Percentiles rank a stretch among this genome's conserved stretches.
Conservation (phyloP, 2,113 vertebrate species). For the Miniopterus natalensis region DNA sequence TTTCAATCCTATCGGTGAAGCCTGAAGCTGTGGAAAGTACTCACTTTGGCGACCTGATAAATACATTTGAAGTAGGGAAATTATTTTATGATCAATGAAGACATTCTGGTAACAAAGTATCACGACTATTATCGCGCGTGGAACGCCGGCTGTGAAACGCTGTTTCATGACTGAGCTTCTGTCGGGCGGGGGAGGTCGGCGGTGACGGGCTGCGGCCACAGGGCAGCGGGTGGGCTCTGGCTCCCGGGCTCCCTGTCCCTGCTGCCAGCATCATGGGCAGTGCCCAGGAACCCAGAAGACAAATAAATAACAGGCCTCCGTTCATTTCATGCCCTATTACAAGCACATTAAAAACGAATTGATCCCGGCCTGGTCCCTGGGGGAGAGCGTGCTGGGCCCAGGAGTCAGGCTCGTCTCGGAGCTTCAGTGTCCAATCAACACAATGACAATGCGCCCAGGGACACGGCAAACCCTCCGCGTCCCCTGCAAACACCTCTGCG, state of each 20-base stretch:
- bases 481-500: fast-evolving
- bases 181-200: too few species aligned
- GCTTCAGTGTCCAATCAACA: neutral
- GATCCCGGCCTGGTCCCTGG: neutral
- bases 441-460: fast-evolving
- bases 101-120: too few species aligned
- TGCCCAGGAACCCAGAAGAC: neutral
- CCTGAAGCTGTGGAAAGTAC: too few species aligned
- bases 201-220: neutral
- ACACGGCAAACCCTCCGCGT: fast-evolving
- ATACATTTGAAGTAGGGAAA: too few species aligned
- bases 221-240: neutral
- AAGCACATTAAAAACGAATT: neutral
- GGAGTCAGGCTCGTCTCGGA: fast-evolving
- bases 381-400: fast-evolving
- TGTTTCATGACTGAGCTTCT: too few species aligned
- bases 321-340: neutral
- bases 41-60: too few species aligned
- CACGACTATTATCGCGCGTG: too few species aligned
- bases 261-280: fast-evolving
- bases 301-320: neutral
- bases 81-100: too few species aligned
- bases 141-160: too few species aligned
- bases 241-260: fast-evolving
- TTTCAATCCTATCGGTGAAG: too few species aligned